Evolutionary conservation across 2,113 vertebrate species (phyloP).

Genomic region (Atrichornis clamosus): DNA sequence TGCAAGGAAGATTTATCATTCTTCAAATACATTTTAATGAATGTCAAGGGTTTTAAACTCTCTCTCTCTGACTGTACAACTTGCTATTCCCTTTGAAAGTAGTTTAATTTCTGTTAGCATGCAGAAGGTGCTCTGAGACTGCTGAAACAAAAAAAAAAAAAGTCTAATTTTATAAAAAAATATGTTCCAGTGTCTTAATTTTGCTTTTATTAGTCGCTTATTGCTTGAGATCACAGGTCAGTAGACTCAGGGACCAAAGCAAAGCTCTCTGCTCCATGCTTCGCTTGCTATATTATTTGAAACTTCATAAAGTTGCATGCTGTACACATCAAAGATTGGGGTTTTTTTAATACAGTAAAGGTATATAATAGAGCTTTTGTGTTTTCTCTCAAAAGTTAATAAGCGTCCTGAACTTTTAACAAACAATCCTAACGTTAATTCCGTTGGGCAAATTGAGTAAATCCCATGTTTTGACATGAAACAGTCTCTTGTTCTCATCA

Average conservation of each 20-base stretch:
- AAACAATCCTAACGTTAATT: constrained; percentile 58
- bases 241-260: not conserved
- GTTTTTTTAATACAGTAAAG: constrained; percentile 52
- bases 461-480: constrained; percentile 43
- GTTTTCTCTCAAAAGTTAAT: constrained; percentile 64
- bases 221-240: constrained; percentile 48
- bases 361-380: constrained; percentile 66
- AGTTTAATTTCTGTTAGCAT: constrained; percentile 29
- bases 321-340: constrained; percentile 64
- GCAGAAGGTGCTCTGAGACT: not conserved
- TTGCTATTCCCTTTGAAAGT: constrained; percentile 19
- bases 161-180: not conserved
- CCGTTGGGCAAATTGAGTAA: constrained; percentile 39
- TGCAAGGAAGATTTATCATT: constrained; percentile 55
- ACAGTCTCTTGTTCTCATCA: constrained; percentile 48
- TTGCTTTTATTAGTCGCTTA: constrained; percentile 38
- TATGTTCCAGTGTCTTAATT: constrained; percentile 26
- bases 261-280: constrained; percentile 36
- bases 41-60: constrained; percentile 26
- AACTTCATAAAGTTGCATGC: constrained; percentile 59
- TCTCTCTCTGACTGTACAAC: not conserved
- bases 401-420: constrained; percentile 61
- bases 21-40: constrained; percentile 67
- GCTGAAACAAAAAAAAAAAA: not conserved
- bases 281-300: constrained; percentile 30